Conservation (phyloP, 1,140 invertebrate genomes). For the Philaenus spumarius region DNA sequence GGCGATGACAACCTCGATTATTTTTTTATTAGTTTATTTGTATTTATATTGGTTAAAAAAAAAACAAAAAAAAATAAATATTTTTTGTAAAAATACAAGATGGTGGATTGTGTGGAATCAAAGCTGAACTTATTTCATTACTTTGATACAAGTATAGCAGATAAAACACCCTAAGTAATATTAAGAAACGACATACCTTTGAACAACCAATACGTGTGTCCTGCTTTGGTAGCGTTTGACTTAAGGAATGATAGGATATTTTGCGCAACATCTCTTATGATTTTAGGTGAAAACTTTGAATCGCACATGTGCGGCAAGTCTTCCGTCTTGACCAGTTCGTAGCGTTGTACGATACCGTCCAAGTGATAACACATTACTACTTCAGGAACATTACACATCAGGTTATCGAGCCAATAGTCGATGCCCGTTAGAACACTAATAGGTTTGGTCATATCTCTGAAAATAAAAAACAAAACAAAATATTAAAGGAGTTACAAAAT, state of each 20-base stretch:
- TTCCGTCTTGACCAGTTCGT: conserved; percentile 90
- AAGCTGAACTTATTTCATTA: no score
- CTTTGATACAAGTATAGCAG: no score
- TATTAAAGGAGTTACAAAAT: no score
- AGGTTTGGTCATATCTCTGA: conserved; percentile 74
- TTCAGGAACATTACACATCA: conserved; percentile 95
- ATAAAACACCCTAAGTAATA: no score
- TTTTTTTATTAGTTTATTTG: no score
- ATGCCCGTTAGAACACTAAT: conserved; percentile 91
- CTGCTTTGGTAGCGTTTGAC: conserved; percentile 88
- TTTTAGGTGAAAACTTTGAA: conserved; percentile 77
- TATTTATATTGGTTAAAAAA: no score
- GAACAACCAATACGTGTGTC: conserved; percentile 95
- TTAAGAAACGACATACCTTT: conserved; percentile 71
- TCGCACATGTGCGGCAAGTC: conserved; percentile 81
- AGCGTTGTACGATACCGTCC: conserved; percentile 90
- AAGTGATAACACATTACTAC: conserved; percentile 93
- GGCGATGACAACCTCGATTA: no score
- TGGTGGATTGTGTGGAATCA: no score
- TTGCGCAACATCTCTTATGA: conserved; percentile 85
- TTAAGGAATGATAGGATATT: conserved; percentile 91
- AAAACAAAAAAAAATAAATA: no score
- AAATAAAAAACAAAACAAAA: no score
- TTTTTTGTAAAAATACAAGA: no score
- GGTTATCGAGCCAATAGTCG: conserved; percentile 93